Conservation (phyloP, 2,113 vertebrate species). For the Proteles cristata region DNA sequence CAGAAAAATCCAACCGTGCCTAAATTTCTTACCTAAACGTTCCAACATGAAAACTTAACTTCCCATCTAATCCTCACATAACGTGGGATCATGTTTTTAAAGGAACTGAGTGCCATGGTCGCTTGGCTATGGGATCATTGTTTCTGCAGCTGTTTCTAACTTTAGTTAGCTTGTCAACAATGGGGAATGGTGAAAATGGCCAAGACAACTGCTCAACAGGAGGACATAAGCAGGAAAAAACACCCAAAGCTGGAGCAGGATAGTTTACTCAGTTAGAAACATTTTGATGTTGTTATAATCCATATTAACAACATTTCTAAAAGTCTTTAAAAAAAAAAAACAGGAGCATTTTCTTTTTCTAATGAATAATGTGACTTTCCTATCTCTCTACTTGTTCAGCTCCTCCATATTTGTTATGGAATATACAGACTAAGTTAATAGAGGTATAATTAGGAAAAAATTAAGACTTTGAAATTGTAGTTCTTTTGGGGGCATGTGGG, state of each 20-base stretch:
- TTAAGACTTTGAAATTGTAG: slow-evolving; percentile 15
- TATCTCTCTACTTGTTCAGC: neutral
- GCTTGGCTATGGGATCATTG: slow-evolving; percentile 64
- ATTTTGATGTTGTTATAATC: neutral
- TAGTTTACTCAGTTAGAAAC: neutral
- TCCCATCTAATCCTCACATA: slow-evolving; percentile 39
- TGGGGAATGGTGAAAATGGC: slow-evolving; percentile 52
- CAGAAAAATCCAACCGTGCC: neutral
- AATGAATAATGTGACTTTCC: neutral
- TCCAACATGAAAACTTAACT: slow-evolving; percentile 39
- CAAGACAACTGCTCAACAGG: slow-evolving; percentile 53
- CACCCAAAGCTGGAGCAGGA: neutral
- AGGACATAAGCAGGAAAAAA: neutral
- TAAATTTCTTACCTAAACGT: slow-evolving; percentile 53
- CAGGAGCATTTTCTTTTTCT: neutral
- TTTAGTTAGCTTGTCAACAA: slow-evolving; percentile 77
- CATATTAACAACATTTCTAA: neutral
- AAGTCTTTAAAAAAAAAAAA: neutral
- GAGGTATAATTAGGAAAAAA: neutral
- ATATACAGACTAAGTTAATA: neutral
- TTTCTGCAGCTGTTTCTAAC: slow-evolving; percentile 82
- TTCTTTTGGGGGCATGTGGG: neutral
- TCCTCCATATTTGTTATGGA: neutral
- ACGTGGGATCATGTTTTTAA: slow-evolving; percentile 51
- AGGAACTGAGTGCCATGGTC: slow-evolving; percentile 28